Percentiles rank a stretch among this genome's conserved stretches.
phyloP scores from a whole-genome alignment of 1,140 invertebrate genomes.

The Acromyrmex echinatior region DNA sequence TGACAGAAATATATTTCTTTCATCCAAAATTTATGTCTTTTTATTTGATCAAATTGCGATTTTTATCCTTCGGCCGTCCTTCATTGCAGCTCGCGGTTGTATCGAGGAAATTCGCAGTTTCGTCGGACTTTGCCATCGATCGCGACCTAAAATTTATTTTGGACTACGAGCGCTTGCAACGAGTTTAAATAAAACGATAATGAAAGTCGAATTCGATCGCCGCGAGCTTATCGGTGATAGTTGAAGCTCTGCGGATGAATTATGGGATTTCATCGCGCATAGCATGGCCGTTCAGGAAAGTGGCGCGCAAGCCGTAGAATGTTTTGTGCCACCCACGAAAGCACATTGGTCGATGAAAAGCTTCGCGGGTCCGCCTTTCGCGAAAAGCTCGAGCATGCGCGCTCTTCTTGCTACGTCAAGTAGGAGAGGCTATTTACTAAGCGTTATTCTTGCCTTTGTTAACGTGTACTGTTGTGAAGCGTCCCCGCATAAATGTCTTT shows the following conservation, averaged over 20 bases:
- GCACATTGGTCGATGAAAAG: slow-evolving; percentile 75
- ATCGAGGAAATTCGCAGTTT: slow-evolving; percentile 37
- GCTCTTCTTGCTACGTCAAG: neutral
- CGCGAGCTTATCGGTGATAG: slow-evolving; percentile 68
- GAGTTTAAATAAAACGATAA: slow-evolving; percentile 68
- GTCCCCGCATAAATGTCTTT: neutral
- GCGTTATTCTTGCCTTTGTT: slow-evolving; percentile 25
- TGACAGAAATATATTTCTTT: neutral
- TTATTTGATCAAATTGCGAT: neutral
- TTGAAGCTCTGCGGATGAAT: slow-evolving; percentile 64
- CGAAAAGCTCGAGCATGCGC: slow-evolving; percentile 76
- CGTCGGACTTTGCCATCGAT: slow-evolving; percentile 29
- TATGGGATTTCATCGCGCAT: slow-evolving; percentile 52
- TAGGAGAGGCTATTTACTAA: slow-evolving; percentile 43
- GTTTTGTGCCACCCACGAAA: slow-evolving; percentile 67
- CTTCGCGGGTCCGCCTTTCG: slow-evolving; percentile 71
- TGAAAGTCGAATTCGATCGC: slow-evolving; percentile 65
- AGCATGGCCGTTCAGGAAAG: slow-evolving; percentile 73
- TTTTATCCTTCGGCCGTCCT: slow-evolving; percentile 26
- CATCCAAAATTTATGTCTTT: neutral
- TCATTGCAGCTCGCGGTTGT: neutral
- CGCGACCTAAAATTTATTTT: slow-evolving; percentile 66
- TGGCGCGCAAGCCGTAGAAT: slow-evolving; percentile 61
- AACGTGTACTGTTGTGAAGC: neutral
- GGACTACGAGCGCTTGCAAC: slow-evolving; percentile 41